Conservation (phyloP, 37 sponge, comb jelly and placozoan genomes). For the Bolinopsis microptera region DNA sequence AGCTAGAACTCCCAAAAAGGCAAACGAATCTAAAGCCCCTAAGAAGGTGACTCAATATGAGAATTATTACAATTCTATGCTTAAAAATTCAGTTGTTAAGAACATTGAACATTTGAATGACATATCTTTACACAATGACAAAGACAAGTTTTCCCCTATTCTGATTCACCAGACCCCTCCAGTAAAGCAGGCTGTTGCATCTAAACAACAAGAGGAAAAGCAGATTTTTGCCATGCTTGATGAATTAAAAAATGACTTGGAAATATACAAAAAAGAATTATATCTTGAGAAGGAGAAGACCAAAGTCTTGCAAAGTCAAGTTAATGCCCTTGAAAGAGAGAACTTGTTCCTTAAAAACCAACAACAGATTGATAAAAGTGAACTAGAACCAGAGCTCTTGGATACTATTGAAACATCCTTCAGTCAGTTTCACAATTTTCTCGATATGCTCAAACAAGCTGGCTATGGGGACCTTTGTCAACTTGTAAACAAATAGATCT, state of each 20-base stretch:
- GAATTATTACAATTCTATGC: not conserved
- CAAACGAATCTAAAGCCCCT: not conserved
- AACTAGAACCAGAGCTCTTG: slow-evolving; percentile 60
- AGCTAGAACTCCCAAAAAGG: not conserved
- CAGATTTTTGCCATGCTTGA: slow-evolving; percentile 45
- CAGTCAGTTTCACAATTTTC: slow-evolving; percentile 56
- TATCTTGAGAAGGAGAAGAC: slow-evolving; percentile 61
- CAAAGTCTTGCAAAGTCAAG: not conserved
- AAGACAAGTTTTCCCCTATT: slow-evolving; percentile 51
- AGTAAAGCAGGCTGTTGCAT: not conserved
- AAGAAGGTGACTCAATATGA: slow-evolving; percentile 19
- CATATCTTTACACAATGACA: not conserved
- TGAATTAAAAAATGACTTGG: slow-evolving; percentile 18
- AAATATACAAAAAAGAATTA: slow-evolving; percentile 22
- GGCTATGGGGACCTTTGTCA: slow-evolving; percentile 64
- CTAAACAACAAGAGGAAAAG: not conserved
- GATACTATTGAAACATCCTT: slow-evolving; percentile 63
- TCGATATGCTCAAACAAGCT: slow-evolving; percentile 60
- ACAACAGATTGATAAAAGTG: not conserved
- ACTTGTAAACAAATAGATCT: slow-evolving; percentile 1
- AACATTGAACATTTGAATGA: slow-evolving; percentile 8
- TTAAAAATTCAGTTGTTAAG: not conserved
- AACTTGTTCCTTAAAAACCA: slow-evolving; percentile 10
- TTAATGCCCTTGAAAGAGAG: slow-evolving; percentile 40
- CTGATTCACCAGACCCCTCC: not conserved